Evolutionary conservation across 2,888 invertebrate species (phyloP), one percentile per base, ranked within the genome.

Genomic region (Agrotis exclamationis): DNA sequence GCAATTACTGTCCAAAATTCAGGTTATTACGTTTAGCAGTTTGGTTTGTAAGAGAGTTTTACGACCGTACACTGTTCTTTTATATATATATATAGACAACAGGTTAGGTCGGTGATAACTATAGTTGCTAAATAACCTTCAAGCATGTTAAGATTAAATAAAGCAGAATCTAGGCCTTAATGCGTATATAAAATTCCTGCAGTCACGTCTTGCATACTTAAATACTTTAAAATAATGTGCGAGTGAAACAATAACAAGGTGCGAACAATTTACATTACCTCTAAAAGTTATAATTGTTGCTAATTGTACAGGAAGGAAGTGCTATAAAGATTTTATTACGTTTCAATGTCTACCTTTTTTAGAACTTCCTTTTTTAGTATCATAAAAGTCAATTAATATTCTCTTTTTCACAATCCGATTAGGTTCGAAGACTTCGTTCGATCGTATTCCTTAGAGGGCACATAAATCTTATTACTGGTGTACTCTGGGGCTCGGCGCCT

Each of bases 401-500:
- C 85, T 85, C 86, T 86, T 86, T 66, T 68, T 83, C 79, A 70
- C 83, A 90, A 91, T 91, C 89, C 87, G 89, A 91, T 92, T 90
- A 89, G 75, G 82, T 85, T 86, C 80, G 85, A 82, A 86, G 85
- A 67, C 48, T 79, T 82, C 63, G 63, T 80, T 80, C 74, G 68
- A 74, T 82, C 74, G 60, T 81, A 80, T 85, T 89, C 91, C 91
- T 84, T 57, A 14, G 90, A 86, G 92, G 88, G 85, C 85, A 78
- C 76, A 79, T 54, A 89, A 93, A 93, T 93, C 90, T 83, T 86
- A 92, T 93, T 93, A 92, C 87, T 75, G 77, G 78, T 79, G 80
- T 79, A 66, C 87, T 86, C 20, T 56, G 45, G 44, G 54, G 56
- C 68, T 74, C 70, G 68, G 73, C 79, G 78, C 72, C 76, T 71